phyloP scores from a whole-genome alignment of 2,113 vertebrate species.

The Amblyopsis rosae region DNA sequence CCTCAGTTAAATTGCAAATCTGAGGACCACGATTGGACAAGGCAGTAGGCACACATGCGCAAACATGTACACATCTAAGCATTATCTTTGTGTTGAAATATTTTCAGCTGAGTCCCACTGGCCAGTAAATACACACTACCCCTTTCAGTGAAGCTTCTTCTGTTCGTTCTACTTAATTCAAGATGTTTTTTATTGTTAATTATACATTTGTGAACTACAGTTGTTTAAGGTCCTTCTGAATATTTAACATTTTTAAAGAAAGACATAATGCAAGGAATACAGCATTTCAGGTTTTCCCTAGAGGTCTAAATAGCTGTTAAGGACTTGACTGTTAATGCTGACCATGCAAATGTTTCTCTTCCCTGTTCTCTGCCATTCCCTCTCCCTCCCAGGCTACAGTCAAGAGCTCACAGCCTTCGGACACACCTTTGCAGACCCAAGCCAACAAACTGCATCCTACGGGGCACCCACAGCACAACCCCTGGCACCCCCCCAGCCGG shows the following conservation, averaged over 20 bases:
- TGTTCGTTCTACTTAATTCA: neutral
- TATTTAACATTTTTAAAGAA: conserved; percentile 10
- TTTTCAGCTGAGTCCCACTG: too few relatives aligned
- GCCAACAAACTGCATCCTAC: conserved; percentile 87
- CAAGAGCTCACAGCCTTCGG: conserved; percentile 96
- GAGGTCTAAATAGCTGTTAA: conserved; percentile 16
- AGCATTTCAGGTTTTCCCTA: conserved; percentile 7
- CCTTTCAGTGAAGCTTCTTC: too few relatives aligned
- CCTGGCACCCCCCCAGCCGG: conserved; percentile 82
- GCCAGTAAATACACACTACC: too few relatives aligned
- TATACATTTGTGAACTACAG: neutral
- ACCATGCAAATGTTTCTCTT: neutral
- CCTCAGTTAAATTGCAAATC: too few relatives aligned
- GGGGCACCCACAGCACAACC: conserved; percentile 89
- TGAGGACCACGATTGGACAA: too few relatives aligned
- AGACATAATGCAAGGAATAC: conserved; percentile 34
- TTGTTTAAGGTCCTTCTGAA: neutral
- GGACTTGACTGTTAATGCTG: neutral
- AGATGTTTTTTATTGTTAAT: neutral
- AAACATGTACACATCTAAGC: too few relatives aligned
- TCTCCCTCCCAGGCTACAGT: conserved; percentile 84
- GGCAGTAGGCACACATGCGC: too few relatives aligned
- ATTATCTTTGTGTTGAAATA: too few relatives aligned
- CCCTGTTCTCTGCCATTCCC: neutral
- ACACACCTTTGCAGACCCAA: conserved; percentile 94